Percentiles rank a stretch among this genome's conserved stretches.
Conservation (phyloP, 2,797 vertebrate species). For the Myotis planiceps region DNA sequence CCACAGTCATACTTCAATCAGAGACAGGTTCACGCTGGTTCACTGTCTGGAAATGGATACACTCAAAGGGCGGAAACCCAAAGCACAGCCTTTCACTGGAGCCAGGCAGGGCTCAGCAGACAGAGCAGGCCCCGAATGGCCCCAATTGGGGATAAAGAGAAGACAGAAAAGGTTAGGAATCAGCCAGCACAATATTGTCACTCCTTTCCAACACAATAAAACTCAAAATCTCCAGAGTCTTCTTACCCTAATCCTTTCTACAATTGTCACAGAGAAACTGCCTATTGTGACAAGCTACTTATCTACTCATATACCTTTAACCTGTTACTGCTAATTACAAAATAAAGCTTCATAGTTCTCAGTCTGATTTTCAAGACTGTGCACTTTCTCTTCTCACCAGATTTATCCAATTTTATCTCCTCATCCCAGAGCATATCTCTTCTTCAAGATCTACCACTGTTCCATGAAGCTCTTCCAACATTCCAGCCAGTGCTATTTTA, state of each 20-base stretch:
- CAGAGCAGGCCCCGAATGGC: not conserved
- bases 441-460: not conserved
- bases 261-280: slow-evolving; percentile 13
- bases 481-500: not conserved
- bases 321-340: not conserved
- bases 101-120: not conserved
- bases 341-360: slow-evolving; percentile 1
- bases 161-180: not conserved
- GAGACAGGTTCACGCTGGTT: not conserved
- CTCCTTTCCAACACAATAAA: not conserved
- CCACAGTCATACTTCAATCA: not conserved
- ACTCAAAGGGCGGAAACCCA: not conserved
- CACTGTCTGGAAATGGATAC: not conserved
- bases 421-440: not conserved
- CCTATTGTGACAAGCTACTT: slow-evolving; percentile 43
- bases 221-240: slow-evolving; percentile 7
- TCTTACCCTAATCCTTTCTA: slow-evolving; percentile 15
- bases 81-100: not conserved
- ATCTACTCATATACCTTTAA: not conserved
- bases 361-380: not conserved
- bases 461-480: not conserved
- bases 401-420: not conserved
- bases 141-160: not conserved
- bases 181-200: not conserved
- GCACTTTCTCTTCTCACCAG: not conserved